Percentiles rank a stretch among this genome's conserved stretches.
phyloP scores from a whole-genome alignment of 2,113 vertebrate genomes.

The Carassius auratus region DNA sequence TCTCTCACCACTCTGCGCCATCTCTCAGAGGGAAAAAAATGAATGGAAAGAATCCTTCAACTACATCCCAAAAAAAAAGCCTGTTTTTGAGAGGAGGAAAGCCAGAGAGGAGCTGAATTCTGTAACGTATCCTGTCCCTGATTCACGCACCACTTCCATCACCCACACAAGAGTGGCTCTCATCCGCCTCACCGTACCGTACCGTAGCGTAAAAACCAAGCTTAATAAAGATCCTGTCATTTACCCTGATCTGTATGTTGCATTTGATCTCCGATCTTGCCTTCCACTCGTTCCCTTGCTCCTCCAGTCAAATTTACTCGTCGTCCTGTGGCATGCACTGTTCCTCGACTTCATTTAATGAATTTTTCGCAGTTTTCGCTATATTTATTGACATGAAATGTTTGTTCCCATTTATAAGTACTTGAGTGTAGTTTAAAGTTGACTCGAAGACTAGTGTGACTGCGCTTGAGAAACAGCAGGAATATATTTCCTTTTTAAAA shows the following conservation, averaged over 20 bases:
- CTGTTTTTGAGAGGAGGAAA: slow-evolving; percentile 67
- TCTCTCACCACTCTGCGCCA: slow-evolving; percentile 44
- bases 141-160: slow-evolving; percentile 43
- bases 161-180: slow-evolving; percentile 45
- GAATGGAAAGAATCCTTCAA: slow-evolving; percentile 65
- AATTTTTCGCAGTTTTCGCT: slow-evolving; percentile 63
- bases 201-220: slow-evolving; percentile 46
- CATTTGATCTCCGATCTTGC: slow-evolving; percentile 65
- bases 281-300: slow-evolving; percentile 49
- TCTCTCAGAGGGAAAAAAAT: slow-evolving; percentile 50
- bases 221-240: slow-evolving; percentile 48
- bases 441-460: slow-evolving; percentile 37
- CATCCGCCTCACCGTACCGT: slow-evolving; percentile 23
- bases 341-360: slow-evolving; percentile 76
- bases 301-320: slow-evolving; percentile 52
- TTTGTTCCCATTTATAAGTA: slow-evolving; percentile 59
- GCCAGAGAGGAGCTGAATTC: slow-evolving; percentile 72
- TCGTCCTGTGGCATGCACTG: slow-evolving; percentile 87
- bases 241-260: slow-evolving; percentile 67
- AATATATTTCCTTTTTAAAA: slow-evolving; percentile 10
- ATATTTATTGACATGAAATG: slow-evolving; percentile 60
- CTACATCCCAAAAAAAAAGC: slow-evolving; percentile 54
- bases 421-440: slow-evolving; percentile 53
- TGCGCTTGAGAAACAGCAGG: slow-evolving; percentile 5
- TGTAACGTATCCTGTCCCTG: slow-evolving; percentile 62